Conservation (phyloP, 2,888 invertebrate species). For the Cataglyphis altisquamis region DNA sequence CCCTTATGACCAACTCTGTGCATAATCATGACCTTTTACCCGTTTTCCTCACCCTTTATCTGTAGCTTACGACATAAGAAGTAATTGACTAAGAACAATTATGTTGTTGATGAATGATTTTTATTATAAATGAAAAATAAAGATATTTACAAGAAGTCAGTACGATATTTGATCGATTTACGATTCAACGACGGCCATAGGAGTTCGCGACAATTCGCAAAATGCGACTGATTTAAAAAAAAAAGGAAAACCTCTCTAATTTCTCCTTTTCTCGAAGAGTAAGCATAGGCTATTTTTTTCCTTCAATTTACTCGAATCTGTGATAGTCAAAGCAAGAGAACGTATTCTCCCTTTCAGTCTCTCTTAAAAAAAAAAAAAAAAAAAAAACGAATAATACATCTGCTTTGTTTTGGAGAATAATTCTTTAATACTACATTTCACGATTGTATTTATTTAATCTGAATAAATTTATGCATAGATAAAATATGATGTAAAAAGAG, state of each 20-base stretch:
- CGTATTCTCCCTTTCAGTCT: slow-evolving; percentile 50
- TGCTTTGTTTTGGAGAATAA: slow-evolving; percentile 72
- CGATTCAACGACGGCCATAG: slow-evolving; percentile 57
- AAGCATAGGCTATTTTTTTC: slow-evolving; percentile 60
- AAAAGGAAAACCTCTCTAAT: background rate
- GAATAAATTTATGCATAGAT: slow-evolving; percentile 57
- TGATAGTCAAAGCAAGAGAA: slow-evolving; percentile 72
- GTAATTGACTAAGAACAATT: slow-evolving; percentile 86
- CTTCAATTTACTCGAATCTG: slow-evolving; percentile 71
- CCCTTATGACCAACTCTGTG: slow-evolving; percentile 85
- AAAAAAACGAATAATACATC: slow-evolving; percentile 58
- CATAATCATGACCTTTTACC: slow-evolving; percentile 84
- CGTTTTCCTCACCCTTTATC: slow-evolving; percentile 28
- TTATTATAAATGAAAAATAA: slow-evolving; percentile 87
- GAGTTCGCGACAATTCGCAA: slow-evolving; percentile 42
- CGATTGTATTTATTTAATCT: slow-evolving; percentile 54
- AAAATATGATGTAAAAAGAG: slow-evolving; percentile 14
- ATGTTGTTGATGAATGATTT: slow-evolving; percentile 87
- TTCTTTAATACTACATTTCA: slow-evolving; percentile 70
- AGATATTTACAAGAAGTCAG: slow-evolving; percentile 86
- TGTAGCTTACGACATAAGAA: slow-evolving; percentile 82
- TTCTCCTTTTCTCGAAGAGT: slow-evolving; percentile 31
- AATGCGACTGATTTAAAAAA: slow-evolving; percentile 11
- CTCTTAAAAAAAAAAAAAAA: background rate
- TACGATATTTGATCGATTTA: slow-evolving; percentile 77